Evolutionary conservation across 1,140 invertebrate genomes (phyloP).

Genomic region (Odontomachus brunneus): DNA sequence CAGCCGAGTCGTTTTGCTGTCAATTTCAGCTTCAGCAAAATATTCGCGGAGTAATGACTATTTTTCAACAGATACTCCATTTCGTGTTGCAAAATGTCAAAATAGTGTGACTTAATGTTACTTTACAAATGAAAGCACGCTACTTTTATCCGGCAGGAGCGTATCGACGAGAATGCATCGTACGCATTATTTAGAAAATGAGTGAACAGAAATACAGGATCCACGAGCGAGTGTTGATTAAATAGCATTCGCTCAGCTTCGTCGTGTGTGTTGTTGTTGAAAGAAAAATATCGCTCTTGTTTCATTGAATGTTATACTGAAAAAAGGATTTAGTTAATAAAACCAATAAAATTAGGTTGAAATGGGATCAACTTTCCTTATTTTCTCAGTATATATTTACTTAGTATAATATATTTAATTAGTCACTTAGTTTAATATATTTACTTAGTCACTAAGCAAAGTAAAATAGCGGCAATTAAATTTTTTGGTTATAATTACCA

Average conservation of each 20-base stretch:
- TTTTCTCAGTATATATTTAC: no score
- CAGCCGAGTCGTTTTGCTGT: neutral
- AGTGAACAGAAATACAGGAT: conserved; percentile 2
- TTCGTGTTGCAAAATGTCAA: conserved; percentile 6
- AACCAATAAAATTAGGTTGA: no score
- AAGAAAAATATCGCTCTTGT: neutral
- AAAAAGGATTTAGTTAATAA: no score
- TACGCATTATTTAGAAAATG: conserved; percentile 10
- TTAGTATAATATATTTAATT: no score
- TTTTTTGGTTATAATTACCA: no score
- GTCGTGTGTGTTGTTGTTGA: neutral
- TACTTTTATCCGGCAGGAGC: conserved; percentile 36
- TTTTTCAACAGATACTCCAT: neutral
- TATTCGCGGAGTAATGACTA: neutral
- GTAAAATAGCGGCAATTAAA: no score
- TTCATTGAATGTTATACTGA: neutral
- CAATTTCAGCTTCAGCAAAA: neutral
- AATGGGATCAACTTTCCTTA: no score
- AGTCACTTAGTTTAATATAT: no score
- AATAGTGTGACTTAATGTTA: conserved; percentile 41
- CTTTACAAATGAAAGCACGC: conserved; percentile 37
- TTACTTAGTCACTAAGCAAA: no score
- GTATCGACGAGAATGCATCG: conserved; percentile 15
- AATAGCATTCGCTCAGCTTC: neutral
- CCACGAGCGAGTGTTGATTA: neutral